These are phyloP conservation scores for Amphibalanus amphitrite DNA, from an alignment of 1,140 invertebrate species.

Conservation along the genomic window DNA sequence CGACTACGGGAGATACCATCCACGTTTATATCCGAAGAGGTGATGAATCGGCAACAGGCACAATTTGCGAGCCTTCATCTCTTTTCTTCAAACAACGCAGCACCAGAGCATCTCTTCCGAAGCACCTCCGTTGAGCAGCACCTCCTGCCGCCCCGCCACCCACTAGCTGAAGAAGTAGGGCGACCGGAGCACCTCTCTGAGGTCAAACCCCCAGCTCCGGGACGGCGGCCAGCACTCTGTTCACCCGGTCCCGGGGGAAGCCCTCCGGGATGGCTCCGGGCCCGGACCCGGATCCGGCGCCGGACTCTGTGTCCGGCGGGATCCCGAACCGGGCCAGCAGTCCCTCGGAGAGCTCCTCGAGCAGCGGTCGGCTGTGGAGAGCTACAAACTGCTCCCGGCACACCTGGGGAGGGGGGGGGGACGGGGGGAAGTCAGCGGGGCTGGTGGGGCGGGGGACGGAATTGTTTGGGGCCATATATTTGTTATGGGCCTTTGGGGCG, in stretches of 20 bases:
- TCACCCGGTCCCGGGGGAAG: neutral
- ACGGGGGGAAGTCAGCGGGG: no score
- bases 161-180: neutral
- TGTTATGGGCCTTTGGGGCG: no score
- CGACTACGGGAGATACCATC: no score
- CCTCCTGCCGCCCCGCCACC: no score
- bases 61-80: no score
- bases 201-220: neutral
- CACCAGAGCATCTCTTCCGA: no score
- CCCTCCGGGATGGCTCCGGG: neutral
- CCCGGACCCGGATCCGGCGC: neutral
- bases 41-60: no score
- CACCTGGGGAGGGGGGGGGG: slow-evolving; percentile 39
- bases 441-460: no score
- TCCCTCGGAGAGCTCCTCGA: slow-evolving; percentile 68
- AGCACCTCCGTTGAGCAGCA: no score
- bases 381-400: slow-evolving; percentile 92
- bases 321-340: slow-evolving; percentile 47
- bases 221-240: neutral
- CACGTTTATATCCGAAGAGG: no score
- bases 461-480: no score
- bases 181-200: neutral
- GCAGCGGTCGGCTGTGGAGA: slow-evolving; percentile 78
- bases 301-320: slow-evolving; percentile 15
- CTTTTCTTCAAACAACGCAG: no score